A percentile compares a stretch with the other conserved stretches of the same genome.
Conservation (phyloP, 1,140 invertebrate species). For the Leptopilina clavipes region DNA sequence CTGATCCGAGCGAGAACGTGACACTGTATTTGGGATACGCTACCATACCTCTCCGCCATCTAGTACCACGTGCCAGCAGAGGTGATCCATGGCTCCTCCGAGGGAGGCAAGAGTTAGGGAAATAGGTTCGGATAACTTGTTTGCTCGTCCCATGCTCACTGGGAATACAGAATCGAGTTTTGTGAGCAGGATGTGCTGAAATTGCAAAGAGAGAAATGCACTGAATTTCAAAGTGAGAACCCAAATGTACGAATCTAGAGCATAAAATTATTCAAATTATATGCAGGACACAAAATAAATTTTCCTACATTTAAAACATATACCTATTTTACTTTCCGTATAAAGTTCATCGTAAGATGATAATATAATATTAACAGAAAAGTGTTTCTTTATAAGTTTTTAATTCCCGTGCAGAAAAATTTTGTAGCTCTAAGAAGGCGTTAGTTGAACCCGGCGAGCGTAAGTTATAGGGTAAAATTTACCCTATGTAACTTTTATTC, state of each 20-base stretch:
- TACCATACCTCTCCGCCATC: conserved; percentile 57
- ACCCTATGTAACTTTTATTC: no score
- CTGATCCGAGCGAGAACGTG: conserved; percentile 58
- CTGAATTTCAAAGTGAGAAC: neutral
- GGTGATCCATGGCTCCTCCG: conserved; percentile 74
- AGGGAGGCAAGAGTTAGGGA: conserved; percentile 71
- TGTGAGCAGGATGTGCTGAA: conserved; percentile 56
- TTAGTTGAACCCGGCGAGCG: no score
- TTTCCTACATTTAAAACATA: no score
- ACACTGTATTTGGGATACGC: conserved; percentile 47
- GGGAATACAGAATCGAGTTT: conserved; percentile 70
- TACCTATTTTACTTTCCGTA: no score
- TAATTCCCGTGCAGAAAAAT: no score
- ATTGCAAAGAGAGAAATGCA: conserved; percentile 60
- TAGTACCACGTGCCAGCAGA: conserved; percentile 60
- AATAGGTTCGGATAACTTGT: conserved; percentile 75
- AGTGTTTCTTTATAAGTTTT: no score
- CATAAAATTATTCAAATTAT: conserved; percentile 15
- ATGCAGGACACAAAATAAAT: neutral
- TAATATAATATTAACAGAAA: no score
- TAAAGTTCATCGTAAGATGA: no score
- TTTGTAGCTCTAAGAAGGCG: no score
- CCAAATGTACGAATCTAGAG: conserved; percentile 2
- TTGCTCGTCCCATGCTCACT: conserved; percentile 65
- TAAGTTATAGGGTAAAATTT: no score